Conservation (phyloP, 2,888 invertebrate species). For the Trichogramma evanescens region DNA sequence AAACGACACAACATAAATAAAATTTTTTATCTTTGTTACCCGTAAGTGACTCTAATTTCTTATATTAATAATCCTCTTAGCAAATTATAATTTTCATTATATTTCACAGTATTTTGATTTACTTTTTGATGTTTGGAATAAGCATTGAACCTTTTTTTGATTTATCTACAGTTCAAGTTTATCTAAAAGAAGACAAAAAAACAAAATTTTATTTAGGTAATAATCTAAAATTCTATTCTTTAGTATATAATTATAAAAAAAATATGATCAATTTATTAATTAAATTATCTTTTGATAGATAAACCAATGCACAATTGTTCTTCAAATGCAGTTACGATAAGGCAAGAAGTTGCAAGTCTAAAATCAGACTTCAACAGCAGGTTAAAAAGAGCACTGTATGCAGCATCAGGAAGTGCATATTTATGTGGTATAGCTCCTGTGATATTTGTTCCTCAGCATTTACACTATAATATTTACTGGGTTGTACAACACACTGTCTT, state of each 20-base stretch:
- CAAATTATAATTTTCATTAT: too few relatives aligned
- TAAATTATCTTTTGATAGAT: conserved; percentile 37
- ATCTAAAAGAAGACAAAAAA: conserved; percentile 44
- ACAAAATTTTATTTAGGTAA: conserved; percentile 40
- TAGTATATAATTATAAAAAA: background rate
- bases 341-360: conserved; percentile 79
- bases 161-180: conserved; percentile 43
- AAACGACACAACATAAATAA: conserved; percentile 70
- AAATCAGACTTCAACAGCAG: conserved; percentile 83
- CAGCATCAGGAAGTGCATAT: conserved; percentile 41
- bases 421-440: conserved; percentile 42
- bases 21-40: conserved; percentile 79
- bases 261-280: conserved; percentile 6
- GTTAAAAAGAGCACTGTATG: conserved; percentile 73
- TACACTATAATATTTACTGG: conserved; percentile 78
- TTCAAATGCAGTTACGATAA: conserved; percentile 61
- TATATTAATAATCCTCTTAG: too few relatives aligned
- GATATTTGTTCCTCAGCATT: conserved; percentile 43
- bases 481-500: conserved; percentile 78
- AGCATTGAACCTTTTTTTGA: conserved; percentile 73
- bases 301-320: conserved; percentile 73
- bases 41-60: conserved; percentile 59
- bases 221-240: background rate
- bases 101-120: conserved; percentile 54
- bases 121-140: conserved; percentile 75